A percentile compares a stretch with the other conserved stretches of the same genome.
Conservation (phyloP, 1,140 invertebrate genomes). For the Glossosoma conforme region DNA sequence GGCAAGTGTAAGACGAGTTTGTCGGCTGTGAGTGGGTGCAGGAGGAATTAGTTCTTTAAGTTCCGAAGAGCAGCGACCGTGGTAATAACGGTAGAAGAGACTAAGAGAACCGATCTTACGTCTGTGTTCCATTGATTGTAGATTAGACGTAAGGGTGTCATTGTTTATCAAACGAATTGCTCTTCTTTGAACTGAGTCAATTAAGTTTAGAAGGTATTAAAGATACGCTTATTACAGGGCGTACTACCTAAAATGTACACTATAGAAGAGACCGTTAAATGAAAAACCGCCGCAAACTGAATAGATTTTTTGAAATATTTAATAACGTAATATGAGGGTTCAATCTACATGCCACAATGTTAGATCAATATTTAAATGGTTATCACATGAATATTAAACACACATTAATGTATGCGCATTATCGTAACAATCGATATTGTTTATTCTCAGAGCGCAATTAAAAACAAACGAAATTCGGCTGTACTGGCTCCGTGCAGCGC, state of each 20-base stretch:
- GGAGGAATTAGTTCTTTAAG: no score
- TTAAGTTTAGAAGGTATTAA: no score
- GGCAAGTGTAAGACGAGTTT: no score
- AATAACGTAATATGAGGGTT: background rate
- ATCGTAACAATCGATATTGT: constrained; percentile 16
- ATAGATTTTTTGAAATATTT: background rate
- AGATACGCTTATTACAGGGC: no score
- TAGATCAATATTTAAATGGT: background rate
- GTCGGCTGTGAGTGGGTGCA: no score
- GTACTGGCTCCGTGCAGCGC: background rate
- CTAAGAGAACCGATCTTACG: no score
- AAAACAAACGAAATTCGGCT: constrained; percentile 16
- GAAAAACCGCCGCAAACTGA: background rate
- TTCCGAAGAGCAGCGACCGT: no score
- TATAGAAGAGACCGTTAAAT: background rate
- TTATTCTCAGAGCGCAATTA: constrained; percentile 19
- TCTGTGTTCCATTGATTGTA: no score
- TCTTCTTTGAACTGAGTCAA: no score
- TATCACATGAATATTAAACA: background rate
- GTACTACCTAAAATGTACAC: background rate
- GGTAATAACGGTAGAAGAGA: no score
- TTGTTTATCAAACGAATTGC: no score
- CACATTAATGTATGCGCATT: background rate
- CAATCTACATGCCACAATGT: background rate
- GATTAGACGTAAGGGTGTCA: no score